These are phyloP conservation scores for Oreamnos americanus DNA, from an alignment of 2,113 vertebrate species.

Conservation along the genomic window DNA sequence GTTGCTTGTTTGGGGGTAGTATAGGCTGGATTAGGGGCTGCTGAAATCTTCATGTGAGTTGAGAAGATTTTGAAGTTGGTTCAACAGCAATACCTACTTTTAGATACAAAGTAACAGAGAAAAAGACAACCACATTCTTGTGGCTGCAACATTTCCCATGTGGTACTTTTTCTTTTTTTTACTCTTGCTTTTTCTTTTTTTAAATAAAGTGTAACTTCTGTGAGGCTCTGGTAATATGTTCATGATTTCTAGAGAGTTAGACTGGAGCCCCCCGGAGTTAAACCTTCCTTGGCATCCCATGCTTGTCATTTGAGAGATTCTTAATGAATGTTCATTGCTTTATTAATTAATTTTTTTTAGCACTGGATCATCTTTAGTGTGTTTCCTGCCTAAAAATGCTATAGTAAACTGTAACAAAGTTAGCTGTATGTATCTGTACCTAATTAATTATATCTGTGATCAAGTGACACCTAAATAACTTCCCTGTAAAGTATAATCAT, in stretches of 20 bases:
- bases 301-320: not conserved
- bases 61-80: not conserved
- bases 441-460: not conserved
- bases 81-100: not conserved
- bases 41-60: not conserved
- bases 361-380: not conserved
- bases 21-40: not conserved
- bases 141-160: not conserved
- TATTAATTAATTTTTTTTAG: not conserved
- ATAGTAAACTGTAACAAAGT: not conserved
- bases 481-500: not conserved
- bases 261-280: rapidly evolving
- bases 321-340: not conserved
- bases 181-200: not conserved
- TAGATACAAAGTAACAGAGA: not conserved
- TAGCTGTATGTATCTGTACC: not conserved
- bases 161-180: not conserved
- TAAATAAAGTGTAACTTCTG: not conserved
- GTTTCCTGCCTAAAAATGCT: not conserved
- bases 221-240: not conserved
- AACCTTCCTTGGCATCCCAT: too few relatives aligned
- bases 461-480: not conserved
- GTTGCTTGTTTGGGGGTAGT: not conserved
- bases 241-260: not conserved
- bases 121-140: not conserved